These are phyloP conservation scores for Prietella phreatophila DNA, from an alignment of 2,113 vertebrate species.

Conservation along the genomic window DNA sequence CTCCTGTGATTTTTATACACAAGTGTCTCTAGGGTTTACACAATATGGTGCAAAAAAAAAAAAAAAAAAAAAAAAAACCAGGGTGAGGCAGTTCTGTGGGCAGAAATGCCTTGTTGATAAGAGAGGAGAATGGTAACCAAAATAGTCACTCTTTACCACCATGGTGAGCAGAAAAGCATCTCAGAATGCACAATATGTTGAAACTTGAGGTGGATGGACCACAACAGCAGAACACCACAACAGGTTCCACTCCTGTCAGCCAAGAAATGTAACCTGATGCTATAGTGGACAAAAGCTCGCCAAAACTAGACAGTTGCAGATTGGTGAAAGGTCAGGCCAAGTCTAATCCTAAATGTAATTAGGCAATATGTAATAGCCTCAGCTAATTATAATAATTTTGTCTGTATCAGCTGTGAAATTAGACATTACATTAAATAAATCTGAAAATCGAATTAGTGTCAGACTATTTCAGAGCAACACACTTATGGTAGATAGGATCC, in stretches of 20 bases:
- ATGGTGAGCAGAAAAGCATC: neutral
- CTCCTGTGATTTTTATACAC: neutral
- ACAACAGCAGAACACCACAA: neutral
- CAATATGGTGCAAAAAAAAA: neutral
- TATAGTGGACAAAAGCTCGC: neutral
- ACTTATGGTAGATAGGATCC: neutral
- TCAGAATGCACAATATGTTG: neutral
- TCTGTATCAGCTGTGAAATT: conserved; percentile 5
- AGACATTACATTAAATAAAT: neutral
- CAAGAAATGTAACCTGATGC: neutral
- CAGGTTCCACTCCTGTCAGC: neutral
- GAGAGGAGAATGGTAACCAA: neutral
- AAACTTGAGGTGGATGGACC: neutral
- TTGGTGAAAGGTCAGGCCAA: neutral
- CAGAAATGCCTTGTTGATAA: neutral
- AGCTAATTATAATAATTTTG: neutral
- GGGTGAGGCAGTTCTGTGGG: neutral
- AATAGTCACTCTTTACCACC: neutral
- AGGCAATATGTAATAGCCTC: neutral
- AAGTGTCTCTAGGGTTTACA: neutral
- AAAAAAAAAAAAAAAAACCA: neutral
- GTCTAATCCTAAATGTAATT: neutral
- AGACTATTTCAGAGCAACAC: neutral
- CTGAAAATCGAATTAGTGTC: neutral
- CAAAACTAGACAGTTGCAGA: neutral